These are phyloP conservation scores for Eumeta japonica DNA, from an alignment of 1,140 invertebrate species.

Conservation along the genomic window DNA sequence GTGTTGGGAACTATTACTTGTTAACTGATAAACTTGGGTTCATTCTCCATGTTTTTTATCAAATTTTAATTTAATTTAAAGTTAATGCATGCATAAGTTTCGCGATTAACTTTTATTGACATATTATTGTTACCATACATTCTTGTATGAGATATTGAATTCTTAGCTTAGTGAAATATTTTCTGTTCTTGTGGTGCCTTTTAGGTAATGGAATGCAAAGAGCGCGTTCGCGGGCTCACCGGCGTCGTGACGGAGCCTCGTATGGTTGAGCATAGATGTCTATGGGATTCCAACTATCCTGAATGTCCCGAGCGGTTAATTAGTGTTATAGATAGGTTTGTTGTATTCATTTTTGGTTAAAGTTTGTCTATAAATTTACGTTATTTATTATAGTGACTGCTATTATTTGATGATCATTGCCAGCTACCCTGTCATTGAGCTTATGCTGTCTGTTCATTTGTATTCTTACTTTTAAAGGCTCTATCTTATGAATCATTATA, in stretches of 20 bases:
- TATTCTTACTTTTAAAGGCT: no score
- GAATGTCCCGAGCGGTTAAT: constrained; percentile 78
- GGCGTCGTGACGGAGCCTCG: constrained; percentile 76
- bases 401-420: no score
- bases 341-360: no score
- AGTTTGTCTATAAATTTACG: no score
- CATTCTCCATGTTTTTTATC: no score
- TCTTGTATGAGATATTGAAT: not conserved
- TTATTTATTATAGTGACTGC: no score
- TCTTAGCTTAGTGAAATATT: constrained; percentile 1
- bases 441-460: no score
- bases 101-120: not conserved
- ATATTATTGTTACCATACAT: not conserved
- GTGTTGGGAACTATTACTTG: no score
- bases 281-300: constrained; percentile 82
- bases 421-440: no score
- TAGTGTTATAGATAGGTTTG: constrained; percentile 68
- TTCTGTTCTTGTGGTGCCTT: constrained; percentile 2
- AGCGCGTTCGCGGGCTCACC: constrained; percentile 61
- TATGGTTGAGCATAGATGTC: constrained; percentile 76
- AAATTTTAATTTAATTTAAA: not conserved
- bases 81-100: not conserved
- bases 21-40: no score
- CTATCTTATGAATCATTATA: no score
- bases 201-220: constrained; percentile 66